Evolutionary conservation across 2,113 vertebrate species (phyloP).

Genomic region (Chaetura pelagica): DNA sequence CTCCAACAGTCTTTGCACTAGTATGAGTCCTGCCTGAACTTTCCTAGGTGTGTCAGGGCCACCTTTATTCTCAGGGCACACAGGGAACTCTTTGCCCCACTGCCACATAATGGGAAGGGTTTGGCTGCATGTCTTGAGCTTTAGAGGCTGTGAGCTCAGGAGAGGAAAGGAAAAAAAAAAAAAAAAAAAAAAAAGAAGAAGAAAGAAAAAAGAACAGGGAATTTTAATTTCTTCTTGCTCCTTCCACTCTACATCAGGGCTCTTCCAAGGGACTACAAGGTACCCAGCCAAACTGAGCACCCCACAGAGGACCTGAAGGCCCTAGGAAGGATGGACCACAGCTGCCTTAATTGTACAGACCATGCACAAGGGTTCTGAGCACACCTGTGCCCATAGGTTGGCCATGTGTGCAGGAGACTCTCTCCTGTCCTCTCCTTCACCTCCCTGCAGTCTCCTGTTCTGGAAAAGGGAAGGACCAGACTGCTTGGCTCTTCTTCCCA

Average conservation of each 20-base stretch:
- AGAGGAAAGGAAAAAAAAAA: not conserved
- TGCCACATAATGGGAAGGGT: rapidly evolving
- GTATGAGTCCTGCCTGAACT: not conserved
- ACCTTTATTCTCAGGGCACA: not conserved
- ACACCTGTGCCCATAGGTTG: not conserved
- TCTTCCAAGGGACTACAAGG: rapidly evolving
- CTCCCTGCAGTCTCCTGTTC: not conserved
- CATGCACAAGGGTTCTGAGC: not conserved
- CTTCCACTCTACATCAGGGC: not conserved
- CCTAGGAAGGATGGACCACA: rapidly evolving
- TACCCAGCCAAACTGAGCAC: not conserved
- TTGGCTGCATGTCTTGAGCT: not conserved
- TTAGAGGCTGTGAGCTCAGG: not conserved
- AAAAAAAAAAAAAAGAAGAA: not conserved
- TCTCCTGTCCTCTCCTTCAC: not conserved
- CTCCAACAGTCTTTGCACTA: not conserved
- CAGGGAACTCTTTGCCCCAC: rapidly evolving
- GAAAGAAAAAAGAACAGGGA: not conserved
- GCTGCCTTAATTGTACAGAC: not conserved
- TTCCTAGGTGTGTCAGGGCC: rapidly evolving
- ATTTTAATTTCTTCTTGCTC: not conserved
- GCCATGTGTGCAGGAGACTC: not conserved
- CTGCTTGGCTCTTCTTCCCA: not conserved
- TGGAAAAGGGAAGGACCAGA: not conserved
- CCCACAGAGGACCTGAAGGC: not conserved